These are phyloP conservation scores for Xiphydria camelus DNA, from an alignment of 2,888 invertebrate genomes.

Conservation along the genomic window DNA sequence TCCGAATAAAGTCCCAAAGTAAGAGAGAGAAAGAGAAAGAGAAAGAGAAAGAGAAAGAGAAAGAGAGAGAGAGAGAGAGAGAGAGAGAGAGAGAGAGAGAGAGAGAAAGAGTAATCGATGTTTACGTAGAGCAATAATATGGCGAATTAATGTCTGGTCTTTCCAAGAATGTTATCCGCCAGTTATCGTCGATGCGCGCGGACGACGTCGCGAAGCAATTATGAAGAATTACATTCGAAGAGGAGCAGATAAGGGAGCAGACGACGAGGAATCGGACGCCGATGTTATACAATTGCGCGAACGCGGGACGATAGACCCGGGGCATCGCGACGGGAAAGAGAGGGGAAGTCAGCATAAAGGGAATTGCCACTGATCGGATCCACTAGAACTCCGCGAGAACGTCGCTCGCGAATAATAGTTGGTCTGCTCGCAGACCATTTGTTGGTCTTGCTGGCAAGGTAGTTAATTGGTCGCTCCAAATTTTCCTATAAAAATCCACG, in stretches of 20 bases:
- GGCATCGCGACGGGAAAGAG: conserved; percentile 16
- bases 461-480: neutral
- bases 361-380: conserved; percentile 39
- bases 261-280: no score
- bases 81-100: no score
- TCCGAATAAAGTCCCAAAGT: neutral
- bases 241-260: neutral
- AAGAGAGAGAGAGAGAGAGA: no score
- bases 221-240: neutral
- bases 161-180: no score
- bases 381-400: conserved; percentile 23
- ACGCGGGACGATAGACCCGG: neutral
- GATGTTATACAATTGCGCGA: no score
- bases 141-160: no score
- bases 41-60: conserved; percentile 20
- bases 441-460: conserved; percentile 7
- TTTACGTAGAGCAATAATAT: no score
- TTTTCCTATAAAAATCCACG: conserved; percentile 16
- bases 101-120: no score
- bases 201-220: neutral
- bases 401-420: conserved; percentile 21
- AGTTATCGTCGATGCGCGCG: no score
- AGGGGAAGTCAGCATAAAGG: conserved; percentile 42
- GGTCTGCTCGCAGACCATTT: no score
- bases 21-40: neutral